Percentiles rank a stretch among this genome's conserved stretches.
phyloP scores from a whole-genome alignment of 2,797 vertebrate species.

The Gymnoscopelus microlampas region DNA sequence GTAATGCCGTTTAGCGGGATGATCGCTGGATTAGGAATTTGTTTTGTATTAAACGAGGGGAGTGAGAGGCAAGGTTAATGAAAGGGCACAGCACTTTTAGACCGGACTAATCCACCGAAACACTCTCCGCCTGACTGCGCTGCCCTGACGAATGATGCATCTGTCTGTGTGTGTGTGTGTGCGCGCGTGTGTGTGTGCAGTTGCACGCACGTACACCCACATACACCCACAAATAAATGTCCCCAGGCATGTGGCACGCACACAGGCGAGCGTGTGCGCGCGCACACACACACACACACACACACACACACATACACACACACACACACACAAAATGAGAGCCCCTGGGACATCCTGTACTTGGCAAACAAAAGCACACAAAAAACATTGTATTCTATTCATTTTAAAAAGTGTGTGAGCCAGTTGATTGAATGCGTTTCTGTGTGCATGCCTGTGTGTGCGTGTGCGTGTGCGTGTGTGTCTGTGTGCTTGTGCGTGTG shows the following conservation, averaged over 20 bases:
- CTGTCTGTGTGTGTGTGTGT: no score
- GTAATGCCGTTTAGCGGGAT: conserved; percentile 66
- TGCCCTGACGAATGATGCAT: not conserved
- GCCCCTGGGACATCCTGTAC: conserved; percentile 67
- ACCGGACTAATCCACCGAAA: conserved; percentile 78
- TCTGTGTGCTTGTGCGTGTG: conserved; percentile 19
- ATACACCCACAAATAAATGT: no score
- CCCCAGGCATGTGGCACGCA: no score
- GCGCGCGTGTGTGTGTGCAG: not conserved
- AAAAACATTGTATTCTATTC: conserved; percentile 35
- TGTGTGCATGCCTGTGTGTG: not conserved
- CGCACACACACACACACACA: conserved; percentile 17
- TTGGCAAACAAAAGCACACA: conserved; percentile 65
- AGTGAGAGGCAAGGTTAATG: conserved; percentile 84
- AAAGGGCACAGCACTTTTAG: conserved; percentile 81
- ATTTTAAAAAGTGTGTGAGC: conserved; percentile 69
- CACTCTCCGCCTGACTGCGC: conserved; percentile 61
- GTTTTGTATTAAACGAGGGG: conserved; percentile 82
- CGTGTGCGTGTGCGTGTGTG: conserved; percentile 23
- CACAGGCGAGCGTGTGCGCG: not conserved
- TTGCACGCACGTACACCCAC: not conserved
- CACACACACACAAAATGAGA: conserved; percentile 47
- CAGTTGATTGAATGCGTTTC: not conserved
- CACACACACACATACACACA: conserved; percentile 31
- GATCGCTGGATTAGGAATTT: conserved; percentile 80